Base-by-base conservation (phyloP, 1,140 invertebrate genomes). In the Telenomus remus region DNA sequence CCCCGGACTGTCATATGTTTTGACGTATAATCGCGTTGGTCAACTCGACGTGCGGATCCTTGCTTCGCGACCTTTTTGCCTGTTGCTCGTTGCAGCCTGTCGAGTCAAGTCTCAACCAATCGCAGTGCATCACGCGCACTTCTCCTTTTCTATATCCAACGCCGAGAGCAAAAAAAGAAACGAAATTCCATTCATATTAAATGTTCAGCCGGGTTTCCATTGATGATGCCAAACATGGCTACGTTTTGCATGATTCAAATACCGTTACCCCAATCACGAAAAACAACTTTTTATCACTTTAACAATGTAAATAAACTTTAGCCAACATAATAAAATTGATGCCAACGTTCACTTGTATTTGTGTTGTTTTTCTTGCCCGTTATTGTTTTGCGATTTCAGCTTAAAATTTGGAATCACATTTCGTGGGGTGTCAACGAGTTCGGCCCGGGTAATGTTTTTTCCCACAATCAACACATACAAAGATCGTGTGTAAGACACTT, bases 141-240 rank as follows among this genome's bases (percentile, higher is more conserved):
- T 16, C 59, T 69, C 42, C 33, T 54, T 60, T 46, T 54, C 55
- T 59, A 46, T 57, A 47, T 33, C 15, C 34, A n/a, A 46, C 46
- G 14, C 37, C 12, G 19, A n/a, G 34, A 49, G 43, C 43, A 70
- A 70, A 71, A 59, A 60, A 57, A 59, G 4, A 14, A 63, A 39
- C 16, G 59, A 71, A 71, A 71, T 71, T 71, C 68, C 68, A 64
- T 71, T 71, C 68, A 71, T 53, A 71, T 71, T 71, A 71, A 71
- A 57, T 14, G 27, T 64, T 27, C 9, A 33, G 53, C 14, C 53
- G 51, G 16, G 53, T 71, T 60, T 50, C 43, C 44, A 59, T 39
- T 13, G 12, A 15, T 4, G 1, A 12, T 11, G 2, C 13, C 33
- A 43, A 51, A 51, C 6, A 7, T 27, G 3, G 51, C 51, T 27